A percentile compares a stretch with the other conserved stretches of the same genome.
Conservation (phyloP, 2,113 vertebrate genomes). For the Cyrtonyx montezumae region DNA sequence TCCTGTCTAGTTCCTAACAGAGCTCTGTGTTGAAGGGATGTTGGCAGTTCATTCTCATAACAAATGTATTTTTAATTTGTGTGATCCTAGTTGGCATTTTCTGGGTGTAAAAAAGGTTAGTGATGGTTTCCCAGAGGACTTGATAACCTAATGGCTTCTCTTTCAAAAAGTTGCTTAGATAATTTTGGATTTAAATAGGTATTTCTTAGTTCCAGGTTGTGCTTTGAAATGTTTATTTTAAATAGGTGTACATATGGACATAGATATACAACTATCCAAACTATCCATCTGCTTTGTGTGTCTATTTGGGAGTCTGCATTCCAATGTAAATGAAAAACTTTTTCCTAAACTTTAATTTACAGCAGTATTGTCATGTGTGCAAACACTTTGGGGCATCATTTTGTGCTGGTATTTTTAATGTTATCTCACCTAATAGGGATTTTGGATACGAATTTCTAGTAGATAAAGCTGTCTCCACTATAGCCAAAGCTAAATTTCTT, state of each 20-base stretch:
- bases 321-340: not conserved
- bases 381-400: not conserved
- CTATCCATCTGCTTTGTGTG: not conserved
- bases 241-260: not conserved
- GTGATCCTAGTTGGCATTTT: not conserved
- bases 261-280: not conserved
- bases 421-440: not conserved
- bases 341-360: not conserved
- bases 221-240: conserved; percentile 2
- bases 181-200: not conserved
- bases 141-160: not conserved
- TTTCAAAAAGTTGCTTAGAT: not conserved
- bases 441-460: not conserved
- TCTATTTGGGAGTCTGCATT: not conserved
- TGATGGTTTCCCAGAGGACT: not conserved
- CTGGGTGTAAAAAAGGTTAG: not conserved
- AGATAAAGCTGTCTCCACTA: not conserved
- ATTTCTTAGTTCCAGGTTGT: not conserved
- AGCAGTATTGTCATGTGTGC: not conserved
- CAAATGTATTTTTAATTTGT: conserved; percentile 34
- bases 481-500: not conserved
- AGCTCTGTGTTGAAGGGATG: not conserved
- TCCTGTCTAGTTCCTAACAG: conserved; percentile 34
- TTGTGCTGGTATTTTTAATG: not conserved
- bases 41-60: conserved; percentile 18